A percentile compares a stretch with the other conserved stretches of the same genome.
Evolutionary conservation across 2,113 vertebrate species (phyloP).

Genomic region (Hemiscyllium ocellatum): DNA sequence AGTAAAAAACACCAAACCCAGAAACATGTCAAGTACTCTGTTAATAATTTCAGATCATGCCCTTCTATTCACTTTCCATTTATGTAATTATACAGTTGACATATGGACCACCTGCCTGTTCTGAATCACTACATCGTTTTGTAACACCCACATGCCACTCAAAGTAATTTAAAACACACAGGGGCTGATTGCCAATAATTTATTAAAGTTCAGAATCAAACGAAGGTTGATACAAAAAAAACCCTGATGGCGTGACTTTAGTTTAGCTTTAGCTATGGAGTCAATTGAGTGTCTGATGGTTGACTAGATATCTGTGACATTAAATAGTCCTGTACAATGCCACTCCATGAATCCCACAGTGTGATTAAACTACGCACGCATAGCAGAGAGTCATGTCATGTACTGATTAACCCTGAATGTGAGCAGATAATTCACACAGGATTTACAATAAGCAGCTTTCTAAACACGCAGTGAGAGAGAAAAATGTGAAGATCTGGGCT

Average conservation of each 20-base stretch:
- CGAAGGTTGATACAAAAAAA: conserved; percentile 8
- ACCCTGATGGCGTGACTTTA: background rate
- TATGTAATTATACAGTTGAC: background rate
- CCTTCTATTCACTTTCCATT: background rate
- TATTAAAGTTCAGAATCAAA: background rate
- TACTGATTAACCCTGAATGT: background rate
- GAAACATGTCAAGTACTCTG: background rate
- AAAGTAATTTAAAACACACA: background rate
- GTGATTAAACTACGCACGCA: background rate
- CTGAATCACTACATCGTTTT: conserved; percentile 19
- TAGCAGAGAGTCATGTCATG: background rate
- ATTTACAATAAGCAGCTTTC: background rate
- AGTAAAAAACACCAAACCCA: background rate
- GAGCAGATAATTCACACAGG: background rate
- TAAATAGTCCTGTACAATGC: background rate
- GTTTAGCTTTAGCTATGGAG: background rate
- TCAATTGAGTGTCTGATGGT: background rate
- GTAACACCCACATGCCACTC: background rate
- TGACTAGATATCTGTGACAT: background rate
- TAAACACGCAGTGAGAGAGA: background rate
- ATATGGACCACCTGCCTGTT: background rate
- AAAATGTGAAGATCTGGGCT: too few species aligned
- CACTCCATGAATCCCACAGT: background rate
- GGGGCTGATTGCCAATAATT: background rate
- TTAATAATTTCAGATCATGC: background rate